A percentile compares a stretch with the other conserved stretches of the same genome.
Conservation (phyloP, 2,797 vertebrate genomes). For the Nannoperca australis region DNA sequence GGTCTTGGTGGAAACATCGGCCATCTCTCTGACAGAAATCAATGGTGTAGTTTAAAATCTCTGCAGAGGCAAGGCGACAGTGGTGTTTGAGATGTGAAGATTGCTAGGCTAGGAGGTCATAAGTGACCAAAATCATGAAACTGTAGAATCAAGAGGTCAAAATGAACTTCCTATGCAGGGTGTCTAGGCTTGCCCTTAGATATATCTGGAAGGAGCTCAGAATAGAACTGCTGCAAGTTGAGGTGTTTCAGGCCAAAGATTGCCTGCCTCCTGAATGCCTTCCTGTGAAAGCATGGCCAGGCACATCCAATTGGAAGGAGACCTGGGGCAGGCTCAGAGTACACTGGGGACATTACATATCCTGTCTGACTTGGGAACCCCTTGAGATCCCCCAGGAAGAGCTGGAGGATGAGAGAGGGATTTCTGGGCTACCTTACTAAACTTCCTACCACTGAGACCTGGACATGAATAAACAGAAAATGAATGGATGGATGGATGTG, state of each 20-base stretch:
- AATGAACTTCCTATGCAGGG: neutral
- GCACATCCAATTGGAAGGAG: slow-evolving; percentile 29
- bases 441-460: slow-evolving; percentile 11
- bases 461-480: slow-evolving; percentile 26
- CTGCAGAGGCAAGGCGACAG: neutral
- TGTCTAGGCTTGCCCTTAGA: neutral
- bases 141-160: slow-evolving; percentile 19
- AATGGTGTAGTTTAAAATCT: neutral
- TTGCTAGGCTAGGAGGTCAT: neutral
- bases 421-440: slow-evolving; percentile 9
- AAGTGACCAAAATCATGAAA: slow-evolving; percentile 1
- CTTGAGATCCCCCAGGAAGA: slow-evolving; percentile 26
- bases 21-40: slow-evolving; percentile 12
- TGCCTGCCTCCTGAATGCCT: slow-evolving; percentile 20
- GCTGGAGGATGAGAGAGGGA: slow-evolving; percentile 28
- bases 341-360: slow-evolving; percentile 41
- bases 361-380: slow-evolving; percentile 33
- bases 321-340: slow-evolving; percentile 37
- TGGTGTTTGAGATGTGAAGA: neutral
- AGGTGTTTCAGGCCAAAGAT: slow-evolving; percentile 40
- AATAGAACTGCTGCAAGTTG: slow-evolving; percentile 10
- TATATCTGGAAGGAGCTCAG: neutral
- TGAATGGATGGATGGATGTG: slow-evolving; percentile 14
- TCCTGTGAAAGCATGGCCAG: slow-evolving; percentile 7
- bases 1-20: slow-evolving; percentile 11